phyloP scores from a whole-genome alignment of 2,888 invertebrate genomes.

The Meloe dianella region DNA sequence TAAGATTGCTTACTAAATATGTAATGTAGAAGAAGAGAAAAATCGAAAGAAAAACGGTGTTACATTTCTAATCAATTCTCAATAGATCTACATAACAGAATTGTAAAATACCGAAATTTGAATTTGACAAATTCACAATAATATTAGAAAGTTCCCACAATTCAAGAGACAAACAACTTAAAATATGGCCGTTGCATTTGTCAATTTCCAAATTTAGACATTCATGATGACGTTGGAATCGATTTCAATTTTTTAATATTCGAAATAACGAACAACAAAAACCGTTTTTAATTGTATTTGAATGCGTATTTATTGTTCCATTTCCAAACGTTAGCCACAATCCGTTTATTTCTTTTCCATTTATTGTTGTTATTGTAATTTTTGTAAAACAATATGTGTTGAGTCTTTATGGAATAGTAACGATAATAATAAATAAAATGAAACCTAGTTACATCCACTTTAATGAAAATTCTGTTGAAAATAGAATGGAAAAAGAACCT shows the following conservation, averaged over 20 bases:
- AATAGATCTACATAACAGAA: background rate
- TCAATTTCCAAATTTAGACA: too few species aligned
- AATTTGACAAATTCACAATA: constrained; percentile 1
- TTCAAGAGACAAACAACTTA: background rate
- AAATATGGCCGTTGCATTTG: background rate
- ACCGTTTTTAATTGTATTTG: background rate
- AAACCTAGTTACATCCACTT: constrained; percentile 9
- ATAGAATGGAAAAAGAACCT: background rate
- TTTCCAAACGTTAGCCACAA: background rate
- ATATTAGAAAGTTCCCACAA: background rate
- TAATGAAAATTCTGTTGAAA: background rate
- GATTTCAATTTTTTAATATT: background rate
- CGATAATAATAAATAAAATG: constrained; percentile 3
- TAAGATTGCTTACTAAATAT: too few species aligned
- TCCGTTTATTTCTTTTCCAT: background rate
- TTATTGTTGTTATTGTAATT: background rate
- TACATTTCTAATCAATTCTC: background rate
- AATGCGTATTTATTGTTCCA: background rate
- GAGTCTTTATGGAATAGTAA: constrained; percentile 1
- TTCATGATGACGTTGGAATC: background rate
- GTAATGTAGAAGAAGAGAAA: too few species aligned
- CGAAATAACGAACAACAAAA: background rate
- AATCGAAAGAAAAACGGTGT: too few species aligned
- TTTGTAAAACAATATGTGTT: constrained; percentile 2
- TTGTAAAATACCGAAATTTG: constrained; percentile 1